Base-by-base conservation (phyloP, 2,888 invertebrate species). In the Noctua comes region DNA sequence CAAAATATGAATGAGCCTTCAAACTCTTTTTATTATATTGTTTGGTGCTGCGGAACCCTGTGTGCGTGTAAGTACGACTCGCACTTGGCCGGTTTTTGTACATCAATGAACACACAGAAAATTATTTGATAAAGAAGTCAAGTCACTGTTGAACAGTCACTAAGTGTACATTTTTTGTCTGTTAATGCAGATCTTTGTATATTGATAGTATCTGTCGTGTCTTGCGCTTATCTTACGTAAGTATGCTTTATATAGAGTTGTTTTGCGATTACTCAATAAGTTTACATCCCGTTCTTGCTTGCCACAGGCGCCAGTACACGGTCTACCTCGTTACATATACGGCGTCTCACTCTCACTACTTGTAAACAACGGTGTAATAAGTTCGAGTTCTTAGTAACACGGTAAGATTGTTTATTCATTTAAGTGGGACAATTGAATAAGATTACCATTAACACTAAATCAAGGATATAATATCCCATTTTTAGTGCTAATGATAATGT, bases 371-470 rank as follows among this genome's bases (percentile, higher is more conserved):
- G 11, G 8, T 51, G 18, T 27, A n/a, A 57, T 0, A 31, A 27
- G 2, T 80, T 24, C n/a, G 11, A 31, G 10, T 10, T 24, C 24
- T 54, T 16, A 5, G 24, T 21, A 27, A 8, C 18, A 57, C 46
- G 75, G 82, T 79, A 16, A 73, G 57, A 21, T 54, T 27, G 18
- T 65, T 36, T 62, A 40, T 40, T 76, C 5, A 24, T 54, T 73
- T 70, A 62, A 31, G 27, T 62, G 18, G 27, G 2, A 51, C 16
- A 10, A 51, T 46, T 46, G 3, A 21, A n/a, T 59, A 21, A 31
- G 1, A 43, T 40, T 40, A 7, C 7, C 40, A 40, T 40, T 40
- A 7, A 40, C 40, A 40, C 7, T 40, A 40, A 40, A 40, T 7
- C 1, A 1, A 40, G 40, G 7, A 7, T 40, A 40, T 40, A 7